These are phyloP conservation scores for Meganola albula DNA, from an alignment of 2,888 invertebrate species.

Conservation along the genomic window DNA sequence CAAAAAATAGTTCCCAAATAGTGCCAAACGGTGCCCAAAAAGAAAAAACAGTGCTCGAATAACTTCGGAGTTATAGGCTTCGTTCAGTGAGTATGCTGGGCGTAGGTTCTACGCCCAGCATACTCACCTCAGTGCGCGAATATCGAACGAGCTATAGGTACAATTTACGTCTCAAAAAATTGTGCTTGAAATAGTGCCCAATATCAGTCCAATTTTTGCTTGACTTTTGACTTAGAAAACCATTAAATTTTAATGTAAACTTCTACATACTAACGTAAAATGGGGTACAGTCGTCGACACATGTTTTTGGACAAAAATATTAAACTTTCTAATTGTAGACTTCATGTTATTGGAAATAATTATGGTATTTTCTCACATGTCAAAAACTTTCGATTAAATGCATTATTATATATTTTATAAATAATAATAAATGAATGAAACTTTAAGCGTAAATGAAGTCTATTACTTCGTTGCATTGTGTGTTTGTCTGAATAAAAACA, in stretches of 20 bases:
- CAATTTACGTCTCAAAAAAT: slow-evolving; percentile 6
- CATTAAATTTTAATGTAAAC: slow-evolving; percentile 6
- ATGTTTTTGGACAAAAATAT: slow-evolving; percentile 8
- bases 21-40: slow-evolving; percentile 6
- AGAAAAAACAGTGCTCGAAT: slow-evolving; percentile 6
- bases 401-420: slow-evolving; percentile 4
- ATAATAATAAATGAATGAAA: slow-evolving; percentile 4
- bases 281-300: slow-evolving; percentile 8
- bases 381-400: slow-evolving; percentile 5
- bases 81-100: slow-evolving; percentile 7
- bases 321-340: slow-evolving; percentile 8
- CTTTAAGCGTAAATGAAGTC: slow-evolving; percentile 7
- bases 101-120: slow-evolving; percentile 7
- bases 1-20: slow-evolving; percentile 7
- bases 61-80: slow-evolving; percentile 7
- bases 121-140: slow-evolving; percentile 6
- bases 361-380: slow-evolving; percentile 8
- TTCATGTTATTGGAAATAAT: slow-evolving; percentile 8
- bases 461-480: slow-evolving; percentile 6
- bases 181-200: slow-evolving; percentile 6
- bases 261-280: slow-evolving; percentile 8
- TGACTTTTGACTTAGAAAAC: slow-evolving; percentile 2
- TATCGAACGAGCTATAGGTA: slow-evolving; percentile 6
- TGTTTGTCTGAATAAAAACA: slow-evolving; percentile 6
- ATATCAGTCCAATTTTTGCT: slow-evolving; percentile 6